These are phyloP conservation scores for Cephus pygmeus DNA, from an alignment of 2,888 invertebrate genomes.

Conservation along the genomic window DNA sequence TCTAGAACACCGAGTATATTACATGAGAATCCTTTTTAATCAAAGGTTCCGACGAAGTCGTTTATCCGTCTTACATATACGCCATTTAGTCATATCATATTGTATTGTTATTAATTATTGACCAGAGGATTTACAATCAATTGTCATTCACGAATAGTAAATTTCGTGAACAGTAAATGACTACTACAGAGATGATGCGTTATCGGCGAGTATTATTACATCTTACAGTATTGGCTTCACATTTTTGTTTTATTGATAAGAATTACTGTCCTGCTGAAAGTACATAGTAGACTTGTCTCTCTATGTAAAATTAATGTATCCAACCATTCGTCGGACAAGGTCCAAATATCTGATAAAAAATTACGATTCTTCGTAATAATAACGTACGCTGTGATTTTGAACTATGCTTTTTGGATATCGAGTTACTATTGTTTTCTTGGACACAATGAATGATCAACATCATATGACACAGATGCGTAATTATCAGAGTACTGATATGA, in stretches of 20 bases:
- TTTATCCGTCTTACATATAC: neutral
- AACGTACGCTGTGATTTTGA: neutral
- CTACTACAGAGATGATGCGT: neutral
- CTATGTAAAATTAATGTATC: neutral
- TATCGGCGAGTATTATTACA: neutral
- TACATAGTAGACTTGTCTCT: neutral
- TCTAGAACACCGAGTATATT: neutral
- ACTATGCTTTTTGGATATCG: neutral
- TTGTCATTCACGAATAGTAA: neutral
- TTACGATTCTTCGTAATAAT: neutral
- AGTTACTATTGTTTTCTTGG: too few species aligned
- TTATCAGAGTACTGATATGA: neutral
- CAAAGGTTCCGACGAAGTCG: neutral
- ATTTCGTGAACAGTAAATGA: neutral
- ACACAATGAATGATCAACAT: neutral
- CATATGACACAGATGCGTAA: neutral
- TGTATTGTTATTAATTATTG: neutral
- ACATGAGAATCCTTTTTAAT: neutral
- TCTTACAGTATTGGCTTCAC: neutral
- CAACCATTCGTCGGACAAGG: neutral
- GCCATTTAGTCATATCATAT: neutral
- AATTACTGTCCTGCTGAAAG: neutral
- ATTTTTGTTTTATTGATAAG: neutral
- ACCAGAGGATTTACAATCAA: neutral
- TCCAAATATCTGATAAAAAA: neutral